phyloP scores from a whole-genome alignment of 2,888 invertebrate genomes.

The Callyntrura sp. region DNA sequence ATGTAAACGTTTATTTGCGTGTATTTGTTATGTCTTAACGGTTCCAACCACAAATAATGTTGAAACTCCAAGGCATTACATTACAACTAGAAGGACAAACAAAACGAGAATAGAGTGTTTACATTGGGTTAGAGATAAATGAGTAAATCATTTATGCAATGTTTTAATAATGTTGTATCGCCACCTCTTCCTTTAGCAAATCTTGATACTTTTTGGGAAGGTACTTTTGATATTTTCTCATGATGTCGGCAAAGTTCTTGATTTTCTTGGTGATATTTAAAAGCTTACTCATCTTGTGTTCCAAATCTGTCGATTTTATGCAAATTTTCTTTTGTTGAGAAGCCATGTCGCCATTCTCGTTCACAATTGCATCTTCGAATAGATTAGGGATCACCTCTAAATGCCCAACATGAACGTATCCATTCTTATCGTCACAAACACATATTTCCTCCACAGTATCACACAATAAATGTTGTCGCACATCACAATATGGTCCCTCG shows the following conservation, averaged over 20 bases:
- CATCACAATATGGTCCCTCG: constrained; percentile 65
- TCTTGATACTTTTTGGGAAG: constrained; percentile 63
- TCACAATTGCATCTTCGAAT: not conserved
- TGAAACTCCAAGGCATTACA: too few species aligned
- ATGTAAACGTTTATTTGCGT: too few species aligned
- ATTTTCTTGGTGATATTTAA: constrained; percentile 61
- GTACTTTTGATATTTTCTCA: constrained; percentile 59
- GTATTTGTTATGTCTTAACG: too few species aligned
- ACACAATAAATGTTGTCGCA: constrained; percentile 37
- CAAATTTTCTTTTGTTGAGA: constrained; percentile 39
- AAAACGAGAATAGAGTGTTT: too few species aligned
- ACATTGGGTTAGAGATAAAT: too few species aligned
- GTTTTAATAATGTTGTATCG: too few species aligned
- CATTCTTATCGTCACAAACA: constrained; percentile 38
- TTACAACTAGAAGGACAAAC: too few species aligned
- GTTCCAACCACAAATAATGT: too few species aligned
- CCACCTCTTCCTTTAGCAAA: constrained; percentile 56
- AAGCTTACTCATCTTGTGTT: constrained; percentile 42
- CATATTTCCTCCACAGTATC: constrained; percentile 55
- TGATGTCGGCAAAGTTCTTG: constrained; percentile 45
- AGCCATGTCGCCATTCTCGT: not conserved
- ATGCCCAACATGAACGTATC: constrained; percentile 50
- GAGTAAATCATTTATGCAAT: too few species aligned
- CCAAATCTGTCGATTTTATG: constrained; percentile 54
- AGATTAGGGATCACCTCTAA: constrained; percentile 21